Evolutionary conservation across 1,140 invertebrate genomes (phyloP).

Genomic region (Lethocerus indicus): DNA sequence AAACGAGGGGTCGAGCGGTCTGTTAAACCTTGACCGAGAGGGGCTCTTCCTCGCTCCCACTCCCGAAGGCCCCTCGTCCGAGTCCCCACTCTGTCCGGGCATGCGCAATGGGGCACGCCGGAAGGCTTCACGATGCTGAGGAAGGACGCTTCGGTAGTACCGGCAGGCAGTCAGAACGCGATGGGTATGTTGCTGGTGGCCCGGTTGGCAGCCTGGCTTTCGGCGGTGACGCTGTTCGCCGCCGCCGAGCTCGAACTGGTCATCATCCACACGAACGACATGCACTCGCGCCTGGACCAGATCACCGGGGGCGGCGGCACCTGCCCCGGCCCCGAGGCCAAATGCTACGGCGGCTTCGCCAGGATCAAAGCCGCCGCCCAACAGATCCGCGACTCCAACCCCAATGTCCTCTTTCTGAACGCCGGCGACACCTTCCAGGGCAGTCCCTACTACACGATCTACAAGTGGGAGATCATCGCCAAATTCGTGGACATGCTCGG

Average conservation of each 20-base stretch:
- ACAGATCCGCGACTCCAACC: constrained; percentile 56
- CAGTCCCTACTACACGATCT: constrained; percentile 61
- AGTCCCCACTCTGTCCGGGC: too few relatives aligned
- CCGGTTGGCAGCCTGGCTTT: too few relatives aligned
- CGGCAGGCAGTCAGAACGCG: not conserved
- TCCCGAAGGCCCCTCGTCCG: too few relatives aligned
- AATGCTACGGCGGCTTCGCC: constrained; percentile 25
- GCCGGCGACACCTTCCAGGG: constrained; percentile 84
- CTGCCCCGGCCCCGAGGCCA: constrained; percentile 15
- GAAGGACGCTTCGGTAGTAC: too few relatives aligned
- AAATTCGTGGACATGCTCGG: constrained; percentile 57
- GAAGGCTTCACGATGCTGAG: too few relatives aligned
- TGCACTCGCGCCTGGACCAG: constrained; percentile 72
- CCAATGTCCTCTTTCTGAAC: constrained; percentile 58
- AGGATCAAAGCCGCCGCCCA: constrained; percentile 33
- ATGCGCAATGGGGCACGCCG: too few relatives aligned
- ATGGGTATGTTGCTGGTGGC: not conserved
- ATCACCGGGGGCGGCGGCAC: constrained; percentile 19
- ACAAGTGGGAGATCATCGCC: constrained; percentile 55
- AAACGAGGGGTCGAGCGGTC: too few relatives aligned
- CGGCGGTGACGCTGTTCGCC: not conserved
- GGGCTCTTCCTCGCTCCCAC: too few relatives aligned
- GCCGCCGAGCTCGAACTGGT: constrained; percentile 17
- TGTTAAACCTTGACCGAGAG: too few relatives aligned
- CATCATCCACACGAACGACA: constrained; percentile 78